Base-by-base conservation (phyloP, 2,113 vertebrate genomes). In the Vireo altiloquus region DNA sequence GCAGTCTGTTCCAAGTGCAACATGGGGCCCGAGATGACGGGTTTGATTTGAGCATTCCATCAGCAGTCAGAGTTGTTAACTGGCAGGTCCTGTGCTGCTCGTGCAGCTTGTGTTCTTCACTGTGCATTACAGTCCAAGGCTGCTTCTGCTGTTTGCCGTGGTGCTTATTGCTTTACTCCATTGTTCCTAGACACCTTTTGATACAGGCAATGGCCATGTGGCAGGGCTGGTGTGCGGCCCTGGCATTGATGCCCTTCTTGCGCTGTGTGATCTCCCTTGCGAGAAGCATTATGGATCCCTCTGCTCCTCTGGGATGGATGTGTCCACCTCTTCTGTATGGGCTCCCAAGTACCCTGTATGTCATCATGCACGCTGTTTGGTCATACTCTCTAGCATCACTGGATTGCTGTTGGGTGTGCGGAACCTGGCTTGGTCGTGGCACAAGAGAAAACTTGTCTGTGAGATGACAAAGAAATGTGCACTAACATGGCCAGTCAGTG, bases 341-440 rank as follows among this genome's bases (percentile, higher is more conserved):
- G 40, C 20, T 47, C 33, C 52, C 56, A 74, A 30, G 27, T 35
- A 78, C 44, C 75, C 66, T 15, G 8, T 25, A 61, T 0, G 1
- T n/a, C 46, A 40, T 28, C 44, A 25, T 1, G 6, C 3, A 15
- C 10, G 14, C 27, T 70, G 21, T 37, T 70, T 28, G 35, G 33
- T 82, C 11, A 2, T 7, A 24, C 13, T 30, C 24, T 52, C 56
- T 39, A 35, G 31, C 6, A 52, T 3, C 2, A 0, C 0, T 25
- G 63, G 35, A 19, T 50, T 76, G 31, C 6, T 69, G 16, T 13
- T 49, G 28, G 52, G 20, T 37, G 37, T 42, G 33, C 11, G 15
- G 49, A 84, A 65, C 44, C 18, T 52, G 33, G 13, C 37, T 46
- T 56, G 42, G 47, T 53, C 66, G 57, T 76, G 28, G 25, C 31